Evolutionary conservation across 2,888 invertebrate species (phyloP).

Genomic region (Acleris emargana): DNA sequence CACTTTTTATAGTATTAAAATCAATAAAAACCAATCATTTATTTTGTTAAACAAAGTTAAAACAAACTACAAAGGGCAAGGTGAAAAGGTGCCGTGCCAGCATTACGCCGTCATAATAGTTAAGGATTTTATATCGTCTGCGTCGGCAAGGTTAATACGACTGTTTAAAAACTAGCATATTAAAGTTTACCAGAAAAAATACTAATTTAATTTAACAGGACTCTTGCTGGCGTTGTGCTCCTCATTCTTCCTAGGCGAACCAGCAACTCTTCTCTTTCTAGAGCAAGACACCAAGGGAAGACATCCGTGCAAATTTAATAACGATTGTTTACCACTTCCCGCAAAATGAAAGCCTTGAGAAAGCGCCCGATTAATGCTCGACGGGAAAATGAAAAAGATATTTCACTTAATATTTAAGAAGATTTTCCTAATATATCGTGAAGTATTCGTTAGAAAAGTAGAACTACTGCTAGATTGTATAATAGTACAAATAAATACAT

Average conservation of each 20-base stretch:
- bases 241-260: conserved; percentile 57
- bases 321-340: conserved; percentile 79
- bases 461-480: too few relatives aligned
- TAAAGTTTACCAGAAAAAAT: conserved; percentile 62
- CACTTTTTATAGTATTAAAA: too few relatives aligned
- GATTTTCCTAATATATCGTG: conserved; percentile 4
- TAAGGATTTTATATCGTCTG: conserved; percentile 58
- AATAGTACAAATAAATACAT: too few relatives aligned
- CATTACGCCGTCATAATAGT: conserved; percentile 44
- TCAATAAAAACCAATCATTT: too few relatives aligned
- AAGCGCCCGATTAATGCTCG: conserved; percentile 64
- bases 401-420: conserved; percentile 21
- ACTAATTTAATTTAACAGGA: conserved; percentile 43
- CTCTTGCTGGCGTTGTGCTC: conserved; percentile 41
- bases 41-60: not conserved
- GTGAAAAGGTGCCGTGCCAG: conserved; percentile 8
- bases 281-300: conserved; percentile 63
- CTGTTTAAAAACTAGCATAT: conserved; percentile 54
- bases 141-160: conserved; percentile 54
- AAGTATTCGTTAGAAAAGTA: conserved; percentile 2
- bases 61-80: conserved; percentile 3
- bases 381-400: conserved; percentile 45
- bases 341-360: conserved; percentile 70
- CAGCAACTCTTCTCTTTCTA: conserved; percentile 63
- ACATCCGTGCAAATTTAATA: conserved; percentile 81